A percentile compares a stretch with the other conserved stretches of the same genome.
Conservation (phyloP, 1,140 invertebrate genomes). For the Holotrichia oblita region DNA sequence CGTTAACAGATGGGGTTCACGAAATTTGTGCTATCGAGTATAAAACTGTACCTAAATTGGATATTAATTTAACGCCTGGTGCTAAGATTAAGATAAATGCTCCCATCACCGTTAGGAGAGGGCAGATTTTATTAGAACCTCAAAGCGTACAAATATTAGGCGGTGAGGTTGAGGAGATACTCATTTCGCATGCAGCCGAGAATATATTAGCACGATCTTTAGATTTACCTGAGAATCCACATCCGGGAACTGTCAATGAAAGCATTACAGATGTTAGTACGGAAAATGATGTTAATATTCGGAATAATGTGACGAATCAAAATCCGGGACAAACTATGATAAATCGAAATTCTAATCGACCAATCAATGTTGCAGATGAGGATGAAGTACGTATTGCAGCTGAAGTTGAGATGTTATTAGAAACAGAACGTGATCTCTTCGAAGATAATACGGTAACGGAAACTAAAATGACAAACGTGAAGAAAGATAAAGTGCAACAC, state of each 20-base stretch:
- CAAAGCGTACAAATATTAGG: constrained; percentile 73
- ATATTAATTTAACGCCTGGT: constrained; percentile 70
- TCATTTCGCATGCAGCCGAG: constrained; percentile 68
- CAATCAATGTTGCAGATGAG: constrained; percentile 9
- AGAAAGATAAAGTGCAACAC: neutral
- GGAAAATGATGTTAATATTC: neutral
- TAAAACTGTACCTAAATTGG: constrained; percentile 69
- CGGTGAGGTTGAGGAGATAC: constrained; percentile 76
- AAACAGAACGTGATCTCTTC: constrained; percentile 46
- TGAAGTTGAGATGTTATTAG: constrained; percentile 50
- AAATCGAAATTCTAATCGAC: constrained; percentile 14
- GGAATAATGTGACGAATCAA: neutral
- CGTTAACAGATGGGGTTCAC: constrained; percentile 80
- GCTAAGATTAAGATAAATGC: constrained; percentile 72
- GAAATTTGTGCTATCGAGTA: constrained; percentile 79
- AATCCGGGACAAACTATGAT: neutral
- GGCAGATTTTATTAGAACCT: constrained; percentile 74
- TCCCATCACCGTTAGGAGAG: constrained; percentile 74
- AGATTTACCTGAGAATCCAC: constrained; percentile 63
- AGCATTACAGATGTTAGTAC: constrained; percentile 42
- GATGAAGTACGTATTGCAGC: constrained; percentile 44
- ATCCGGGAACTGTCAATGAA: constrained; percentile 59
- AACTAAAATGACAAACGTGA: constrained; percentile 17
- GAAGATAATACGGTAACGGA: neutral
- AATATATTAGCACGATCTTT: constrained; percentile 70